Percentiles rank a stretch among this genome's conserved stretches.
Conservation (phyloP, 2,888 invertebrate species). For the Hyppa rectilinea region DNA sequence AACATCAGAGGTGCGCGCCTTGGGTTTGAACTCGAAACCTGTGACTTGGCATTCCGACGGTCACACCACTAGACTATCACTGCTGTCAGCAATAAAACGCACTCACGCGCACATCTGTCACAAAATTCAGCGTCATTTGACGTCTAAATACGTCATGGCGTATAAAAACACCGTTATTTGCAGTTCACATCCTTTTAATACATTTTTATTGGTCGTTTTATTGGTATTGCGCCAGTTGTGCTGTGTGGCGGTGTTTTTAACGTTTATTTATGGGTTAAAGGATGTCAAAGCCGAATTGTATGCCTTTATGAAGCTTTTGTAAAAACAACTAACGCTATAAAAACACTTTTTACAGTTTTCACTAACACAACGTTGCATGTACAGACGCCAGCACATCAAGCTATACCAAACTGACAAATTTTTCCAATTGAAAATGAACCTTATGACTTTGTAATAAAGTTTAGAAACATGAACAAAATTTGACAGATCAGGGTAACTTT, state of each 20-base stretch:
- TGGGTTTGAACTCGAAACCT: too few relatives aligned
- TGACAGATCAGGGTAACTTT: too few relatives aligned
- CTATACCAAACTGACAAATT: too few relatives aligned
- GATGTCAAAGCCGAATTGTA: slow-evolving; percentile 11
- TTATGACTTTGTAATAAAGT: too few relatives aligned
- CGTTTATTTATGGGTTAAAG: slow-evolving; percentile 9
- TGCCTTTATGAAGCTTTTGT: not conserved
- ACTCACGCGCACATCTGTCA: not conserved
- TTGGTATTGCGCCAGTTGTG: slow-evolving; percentile 21
- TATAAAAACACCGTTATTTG: not conserved
- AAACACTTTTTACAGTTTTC: not conserved
- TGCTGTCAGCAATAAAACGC: not conserved
- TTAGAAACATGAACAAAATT: too few relatives aligned
- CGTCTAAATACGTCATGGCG: not conserved
- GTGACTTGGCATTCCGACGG: too few relatives aligned
- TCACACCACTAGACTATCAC: too few relatives aligned
- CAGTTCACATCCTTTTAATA: slow-evolving; percentile 20
- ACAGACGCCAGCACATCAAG: too few relatives aligned
- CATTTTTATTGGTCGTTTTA: slow-evolving; percentile 22
- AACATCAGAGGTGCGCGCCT: too few relatives aligned
- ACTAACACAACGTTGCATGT: not conserved
- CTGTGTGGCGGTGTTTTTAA: slow-evolving; percentile 10
- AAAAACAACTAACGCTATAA: not conserved
- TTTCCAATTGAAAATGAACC: too few relatives aligned
- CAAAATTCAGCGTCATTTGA: not conserved